A percentile compares a stretch with the other conserved stretches of the same genome.
phyloP scores from a whole-genome alignment of 2,113 vertebrate genomes.

The Chamaea fasciata region DNA sequence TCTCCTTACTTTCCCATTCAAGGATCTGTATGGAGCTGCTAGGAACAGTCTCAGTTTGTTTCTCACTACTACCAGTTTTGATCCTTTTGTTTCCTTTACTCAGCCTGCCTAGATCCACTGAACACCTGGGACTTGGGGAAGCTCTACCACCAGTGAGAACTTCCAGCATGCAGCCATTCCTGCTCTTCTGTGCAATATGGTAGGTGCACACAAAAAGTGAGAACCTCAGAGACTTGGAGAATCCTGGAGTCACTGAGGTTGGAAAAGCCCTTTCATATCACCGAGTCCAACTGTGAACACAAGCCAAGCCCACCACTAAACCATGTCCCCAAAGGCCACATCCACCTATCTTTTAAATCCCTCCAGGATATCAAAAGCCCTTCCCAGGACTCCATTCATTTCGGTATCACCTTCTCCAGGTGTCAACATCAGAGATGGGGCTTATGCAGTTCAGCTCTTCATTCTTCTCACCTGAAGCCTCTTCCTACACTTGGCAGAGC shows the following conservation, averaged over 20 bases:
- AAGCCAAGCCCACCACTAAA: not conserved
- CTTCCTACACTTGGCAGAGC: not conserved
- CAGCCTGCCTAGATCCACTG: not conserved
- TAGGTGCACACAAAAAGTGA: too few relatives aligned
- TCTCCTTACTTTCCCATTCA: not conserved
- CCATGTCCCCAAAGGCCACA: not conserved
- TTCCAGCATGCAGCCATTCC: not conserved
- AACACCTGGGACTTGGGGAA: not conserved
- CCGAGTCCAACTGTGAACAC: not conserved
- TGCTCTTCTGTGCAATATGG: not conserved
- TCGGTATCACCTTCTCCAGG: not conserved
- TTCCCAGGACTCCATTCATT: not conserved
- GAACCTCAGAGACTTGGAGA: not conserved
- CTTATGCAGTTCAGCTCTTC: not conserved
- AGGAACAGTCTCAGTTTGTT: not conserved
- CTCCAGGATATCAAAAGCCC: not conserved
- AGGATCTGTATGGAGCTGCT: not conserved
- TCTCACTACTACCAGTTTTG: not conserved
- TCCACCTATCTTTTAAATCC: not conserved
- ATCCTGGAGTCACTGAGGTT: not conserved
- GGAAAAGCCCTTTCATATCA: not conserved
- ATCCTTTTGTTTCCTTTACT: not conserved
- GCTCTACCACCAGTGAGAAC: not conserved
- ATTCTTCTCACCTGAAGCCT: not conserved
- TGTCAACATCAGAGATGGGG: not conserved